Evolutionary conservation across 1,140 invertebrate genomes (phyloP), one percentile per base, ranked within the genome.

Genomic region (Drosophila neocordata): DNA sequence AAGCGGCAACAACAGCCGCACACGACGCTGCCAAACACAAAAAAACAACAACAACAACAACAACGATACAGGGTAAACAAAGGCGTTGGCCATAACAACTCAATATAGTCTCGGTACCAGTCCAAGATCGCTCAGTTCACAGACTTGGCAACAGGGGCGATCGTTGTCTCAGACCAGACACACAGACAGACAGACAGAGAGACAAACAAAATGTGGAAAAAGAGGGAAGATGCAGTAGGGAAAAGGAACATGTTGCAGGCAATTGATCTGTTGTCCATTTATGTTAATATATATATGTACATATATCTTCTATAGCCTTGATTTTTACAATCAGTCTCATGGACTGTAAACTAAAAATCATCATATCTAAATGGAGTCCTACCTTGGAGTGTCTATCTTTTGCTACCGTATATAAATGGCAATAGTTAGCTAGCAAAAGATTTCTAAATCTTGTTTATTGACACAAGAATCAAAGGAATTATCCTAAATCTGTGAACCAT

Each of bases 31-130:
- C 31, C 73, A 76, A 31, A 70, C 62, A 24, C 22, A 1, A 72
- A 59, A 41, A 41, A 72, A 59, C 51, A 41, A 66, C 57, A 61
- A 57, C 67, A 41, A 67, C 60, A 37, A 79, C 67, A 61, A 64
- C 67, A 22, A 35, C 38, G 61, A 53, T 56, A 57, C 73, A 87
- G 82, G 81, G 74, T 78, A 85, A 85, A 85, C 81, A 85, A 85
- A 85, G 81, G 81, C 81, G 81, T 85, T 85, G 81, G 81, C 81
- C 82, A 85, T 85, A 85, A 85, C 81, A 85, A 85, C 82, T 85
- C 82, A 85, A 85, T 85, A 85, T 80, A 85, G 4, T 31, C 78
- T 82, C 69, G 71, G 55, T 48, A 20, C 41, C 41, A 48, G 37
- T n/a, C 63, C 13, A 37, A 27, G 61, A 18, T 52, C 56, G 27